These are phyloP conservation scores for Drosophila nigrodunni DNA, from an alignment of 1,140 invertebrate species.

Conservation along the genomic window DNA sequence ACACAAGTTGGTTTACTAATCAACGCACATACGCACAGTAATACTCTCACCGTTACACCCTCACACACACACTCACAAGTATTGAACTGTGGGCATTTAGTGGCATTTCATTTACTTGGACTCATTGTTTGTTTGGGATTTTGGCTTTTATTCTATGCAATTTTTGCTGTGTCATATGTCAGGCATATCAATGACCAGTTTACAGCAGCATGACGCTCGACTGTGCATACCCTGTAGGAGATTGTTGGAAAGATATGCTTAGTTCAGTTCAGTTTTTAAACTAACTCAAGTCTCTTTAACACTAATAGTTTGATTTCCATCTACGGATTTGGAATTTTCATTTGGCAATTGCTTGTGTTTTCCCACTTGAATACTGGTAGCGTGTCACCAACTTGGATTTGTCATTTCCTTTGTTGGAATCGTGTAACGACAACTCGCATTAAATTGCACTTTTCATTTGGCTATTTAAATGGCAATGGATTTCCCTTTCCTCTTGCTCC, in stretches of 20 bases:
- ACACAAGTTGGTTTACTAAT: constrained; percentile 45
- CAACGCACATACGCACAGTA: constrained; percentile 26
- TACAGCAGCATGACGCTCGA: background rate
- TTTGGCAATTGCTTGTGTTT: constrained; percentile 22
- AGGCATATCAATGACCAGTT: constrained; percentile 59
- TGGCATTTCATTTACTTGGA: constrained; percentile 32
- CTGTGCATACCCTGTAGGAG: background rate
- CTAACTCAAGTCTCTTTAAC: too few species aligned
- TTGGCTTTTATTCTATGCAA: constrained; percentile 40
- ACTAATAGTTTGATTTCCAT: background rate
- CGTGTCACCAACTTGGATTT: constrained; percentile 32
- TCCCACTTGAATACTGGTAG: constrained; percentile 12
- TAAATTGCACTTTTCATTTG: constrained; percentile 49
- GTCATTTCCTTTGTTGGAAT: constrained; percentile 27
- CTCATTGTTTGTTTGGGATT: constrained; percentile 60
- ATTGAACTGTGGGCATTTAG: constrained; percentile 13
- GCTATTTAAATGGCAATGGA: constrained; percentile 44
- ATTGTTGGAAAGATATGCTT: background rate
- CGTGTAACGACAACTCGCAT: constrained; percentile 43
- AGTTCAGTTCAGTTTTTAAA: too few species aligned
- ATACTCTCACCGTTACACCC: too few species aligned
- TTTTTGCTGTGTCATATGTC: constrained; percentile 47
- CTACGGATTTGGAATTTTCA: constrained; percentile 16
- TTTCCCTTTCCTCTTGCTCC: background rate
- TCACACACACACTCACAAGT: constrained; percentile 9